These are phyloP conservation scores for Hycleus phaleratus DNA, from an alignment of 1,140 invertebrate genomes.

Conservation along the genomic window DNA sequence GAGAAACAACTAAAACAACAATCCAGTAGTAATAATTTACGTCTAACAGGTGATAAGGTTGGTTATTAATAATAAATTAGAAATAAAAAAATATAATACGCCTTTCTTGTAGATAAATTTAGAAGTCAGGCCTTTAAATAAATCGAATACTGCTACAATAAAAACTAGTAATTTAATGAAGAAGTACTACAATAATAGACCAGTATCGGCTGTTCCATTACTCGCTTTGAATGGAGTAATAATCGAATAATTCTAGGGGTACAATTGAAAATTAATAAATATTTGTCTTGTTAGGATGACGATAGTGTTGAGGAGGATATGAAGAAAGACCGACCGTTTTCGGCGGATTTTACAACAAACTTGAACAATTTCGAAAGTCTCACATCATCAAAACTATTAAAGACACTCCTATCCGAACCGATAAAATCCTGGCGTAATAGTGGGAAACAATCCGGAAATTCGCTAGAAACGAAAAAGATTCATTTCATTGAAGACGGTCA, in stretches of 20 bases:
- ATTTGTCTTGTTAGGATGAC: slow-evolving; percentile 14
- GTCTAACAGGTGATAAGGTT: slow-evolving; percentile 4
- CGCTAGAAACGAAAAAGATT: neutral
- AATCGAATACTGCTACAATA: slow-evolving; percentile 22
- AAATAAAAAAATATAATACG: too few species aligned
- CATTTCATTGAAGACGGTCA: neutral
- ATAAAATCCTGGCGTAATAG: slow-evolving; percentile 25
- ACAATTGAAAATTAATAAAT: neutral
- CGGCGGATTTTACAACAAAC: slow-evolving; percentile 23
- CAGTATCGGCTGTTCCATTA: slow-evolving; percentile 26
- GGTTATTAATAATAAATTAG: neutral
- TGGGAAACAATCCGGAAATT: too few species aligned
- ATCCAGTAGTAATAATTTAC: slow-evolving; percentile 1
- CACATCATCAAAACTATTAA: slow-evolving; percentile 28
- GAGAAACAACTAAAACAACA: slow-evolving; percentile 6
- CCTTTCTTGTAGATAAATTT: slow-evolving; percentile 24
- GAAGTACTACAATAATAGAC: slow-evolving; percentile 23
- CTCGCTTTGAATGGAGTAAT: slow-evolving; percentile 22
- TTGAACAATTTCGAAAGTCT: slow-evolving; percentile 18
- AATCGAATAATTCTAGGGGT: slow-evolving; percentile 1
- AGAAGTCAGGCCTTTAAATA: slow-evolving; percentile 21
- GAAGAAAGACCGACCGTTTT: slow-evolving; percentile 24
- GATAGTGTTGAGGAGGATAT: neutral
- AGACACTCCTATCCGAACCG: slow-evolving; percentile 27
- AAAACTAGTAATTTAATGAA: slow-evolving; percentile 17